Evolutionary conservation across 2,888 invertebrate species (phyloP).

Genomic region (Caenorhabditis zanzibari): DNA sequence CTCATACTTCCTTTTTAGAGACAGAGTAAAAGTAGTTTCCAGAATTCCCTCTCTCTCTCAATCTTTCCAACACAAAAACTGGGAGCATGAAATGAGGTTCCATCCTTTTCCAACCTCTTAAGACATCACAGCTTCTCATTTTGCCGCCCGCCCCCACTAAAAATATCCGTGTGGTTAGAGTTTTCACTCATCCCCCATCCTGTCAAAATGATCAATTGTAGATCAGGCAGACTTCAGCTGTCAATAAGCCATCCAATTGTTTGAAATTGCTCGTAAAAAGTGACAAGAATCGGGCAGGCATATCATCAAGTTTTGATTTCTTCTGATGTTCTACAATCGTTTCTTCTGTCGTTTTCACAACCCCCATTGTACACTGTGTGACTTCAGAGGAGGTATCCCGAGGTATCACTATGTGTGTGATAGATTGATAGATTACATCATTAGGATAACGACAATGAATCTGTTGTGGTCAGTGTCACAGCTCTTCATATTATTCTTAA

Average conservation of each 20-base stretch:
- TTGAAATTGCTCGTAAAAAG: slow-evolving; percentile 65
- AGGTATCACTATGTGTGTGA: slow-evolving; percentile 40
- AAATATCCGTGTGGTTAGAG: slow-evolving; percentile 62
- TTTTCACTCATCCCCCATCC: slow-evolving; percentile 51
- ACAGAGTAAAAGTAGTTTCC: slow-evolving; percentile 43
- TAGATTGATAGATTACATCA: slow-evolving; percentile 52
- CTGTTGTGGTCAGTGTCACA: slow-evolving; percentile 54
- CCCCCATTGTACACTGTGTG: slow-evolving; percentile 8
- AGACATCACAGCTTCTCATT: slow-evolving; percentile 50
- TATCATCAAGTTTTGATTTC: slow-evolving; percentile 66
- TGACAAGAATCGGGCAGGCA: slow-evolving; percentile 61
- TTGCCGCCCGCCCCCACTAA: slow-evolving; percentile 57
- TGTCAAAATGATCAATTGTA: slow-evolving; percentile 66
- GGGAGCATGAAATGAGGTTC: slow-evolving; percentile 57
- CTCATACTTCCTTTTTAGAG: slow-evolving; percentile 20
- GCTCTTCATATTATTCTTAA: slow-evolving; percentile 29
- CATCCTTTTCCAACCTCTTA: slow-evolving; percentile 55
- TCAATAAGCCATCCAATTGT: slow-evolving; percentile 63
- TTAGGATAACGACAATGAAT: slow-evolving; percentile 39
- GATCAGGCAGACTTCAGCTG: slow-evolving; percentile 61
- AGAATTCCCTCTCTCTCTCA: slow-evolving; percentile 31
- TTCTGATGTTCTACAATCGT: slow-evolving; percentile 63
- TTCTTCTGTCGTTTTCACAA: slow-evolving; percentile 30
- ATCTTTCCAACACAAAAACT: slow-evolving; percentile 13
- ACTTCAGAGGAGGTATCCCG: not conserved